Conservation (phyloP, 2,888 invertebrate species). For the Elmis aenea region DNA sequence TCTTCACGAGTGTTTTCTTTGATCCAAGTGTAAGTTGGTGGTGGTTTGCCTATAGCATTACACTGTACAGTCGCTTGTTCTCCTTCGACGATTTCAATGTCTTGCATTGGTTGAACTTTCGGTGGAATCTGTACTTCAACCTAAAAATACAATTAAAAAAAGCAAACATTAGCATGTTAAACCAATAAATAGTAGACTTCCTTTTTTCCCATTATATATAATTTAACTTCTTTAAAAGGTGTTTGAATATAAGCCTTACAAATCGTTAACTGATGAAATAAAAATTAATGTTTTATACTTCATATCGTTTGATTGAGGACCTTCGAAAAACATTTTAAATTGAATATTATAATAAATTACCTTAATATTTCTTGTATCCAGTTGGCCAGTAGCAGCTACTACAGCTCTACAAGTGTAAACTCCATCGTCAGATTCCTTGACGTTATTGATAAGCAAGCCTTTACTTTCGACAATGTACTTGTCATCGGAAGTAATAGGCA, state of each 20-base stretch:
- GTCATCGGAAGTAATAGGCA: slow-evolving; percentile 61
- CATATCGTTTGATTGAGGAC: no score
- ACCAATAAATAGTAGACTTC: no score
- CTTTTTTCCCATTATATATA: no score
- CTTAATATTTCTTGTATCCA: slow-evolving; percentile 70
- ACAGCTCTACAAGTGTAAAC: slow-evolving; percentile 83
- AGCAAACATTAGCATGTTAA: no score
- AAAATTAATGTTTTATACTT: no score
- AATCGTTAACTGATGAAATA: no score
- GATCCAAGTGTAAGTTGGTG: slow-evolving; percentile 80
- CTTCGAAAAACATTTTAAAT: background rate
- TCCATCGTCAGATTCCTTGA: slow-evolving; percentile 79
- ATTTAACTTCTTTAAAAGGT: no score
- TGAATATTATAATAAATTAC: no score
- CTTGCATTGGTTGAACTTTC: slow-evolving; percentile 59
- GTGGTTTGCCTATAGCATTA: slow-evolving; percentile 77
- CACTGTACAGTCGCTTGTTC: slow-evolving; percentile 72
- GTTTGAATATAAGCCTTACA: no score
- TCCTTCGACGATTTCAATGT: slow-evolving; percentile 71
- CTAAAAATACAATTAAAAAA: slow-evolving; percentile 25
- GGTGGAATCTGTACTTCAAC: slow-evolving; percentile 71
- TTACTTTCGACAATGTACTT: slow-evolving; percentile 70
- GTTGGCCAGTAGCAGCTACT: slow-evolving; percentile 74
- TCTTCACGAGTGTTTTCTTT: slow-evolving; percentile 68
- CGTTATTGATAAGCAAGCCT: slow-evolving; percentile 71